Conservation (phyloP, 2,113 vertebrate genomes). For the Nyctereutes procyonoides region DNA sequence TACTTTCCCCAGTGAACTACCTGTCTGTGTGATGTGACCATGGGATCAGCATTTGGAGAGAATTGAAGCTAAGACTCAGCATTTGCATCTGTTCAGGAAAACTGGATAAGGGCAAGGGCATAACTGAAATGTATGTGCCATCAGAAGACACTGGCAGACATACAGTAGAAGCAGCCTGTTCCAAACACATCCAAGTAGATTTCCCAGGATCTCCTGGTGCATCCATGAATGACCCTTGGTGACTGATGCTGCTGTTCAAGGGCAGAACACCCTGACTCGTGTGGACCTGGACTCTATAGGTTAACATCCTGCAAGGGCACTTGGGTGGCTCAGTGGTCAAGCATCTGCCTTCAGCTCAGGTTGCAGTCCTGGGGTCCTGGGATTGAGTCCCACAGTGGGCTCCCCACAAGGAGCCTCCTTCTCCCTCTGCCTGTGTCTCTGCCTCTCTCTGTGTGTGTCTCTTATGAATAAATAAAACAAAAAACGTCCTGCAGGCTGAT, state of each 20-base stretch:
- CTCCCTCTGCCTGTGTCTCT: too few relatives aligned
- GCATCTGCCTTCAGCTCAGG: too few relatives aligned
- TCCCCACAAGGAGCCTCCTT: too few relatives aligned
- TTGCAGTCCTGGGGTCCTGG: too few relatives aligned
- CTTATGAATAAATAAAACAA: too few relatives aligned
- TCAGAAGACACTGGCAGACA: neutral
- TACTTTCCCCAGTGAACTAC: neutral
- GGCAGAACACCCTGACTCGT: neutral
- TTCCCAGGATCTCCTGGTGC: neutral
- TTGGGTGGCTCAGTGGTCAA: too few relatives aligned
- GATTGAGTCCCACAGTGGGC: too few relatives aligned
- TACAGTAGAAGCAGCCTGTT: neutral
- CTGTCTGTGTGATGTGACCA: neutral
- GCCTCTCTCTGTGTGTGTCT: too few relatives aligned
- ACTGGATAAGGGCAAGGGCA: neutral
- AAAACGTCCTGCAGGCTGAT: neutral
- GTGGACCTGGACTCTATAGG: neutral
- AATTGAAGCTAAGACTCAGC: neutral
- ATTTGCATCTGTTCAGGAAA: constrained; percentile 39
- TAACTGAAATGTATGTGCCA: neutral
- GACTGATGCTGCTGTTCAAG: neutral
- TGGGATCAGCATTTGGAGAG: neutral
- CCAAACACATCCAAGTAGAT: neutral
- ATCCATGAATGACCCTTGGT: neutral
- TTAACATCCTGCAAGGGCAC: neutral